Conservation (phyloP, 2,113 vertebrate genomes). For the Chinchilla lanigera region DNA sequence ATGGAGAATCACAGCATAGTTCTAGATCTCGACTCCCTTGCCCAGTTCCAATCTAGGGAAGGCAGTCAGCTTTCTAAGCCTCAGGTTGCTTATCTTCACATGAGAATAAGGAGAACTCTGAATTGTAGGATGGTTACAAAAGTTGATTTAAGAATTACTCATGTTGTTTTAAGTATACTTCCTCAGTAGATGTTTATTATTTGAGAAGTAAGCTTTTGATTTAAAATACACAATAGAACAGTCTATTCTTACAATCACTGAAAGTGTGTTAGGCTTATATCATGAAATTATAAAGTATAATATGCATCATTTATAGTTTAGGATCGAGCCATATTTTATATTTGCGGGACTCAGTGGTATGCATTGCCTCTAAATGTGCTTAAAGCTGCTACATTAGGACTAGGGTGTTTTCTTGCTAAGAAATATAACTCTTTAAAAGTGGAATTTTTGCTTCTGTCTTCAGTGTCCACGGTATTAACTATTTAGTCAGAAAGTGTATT, state of each 20-base stretch:
- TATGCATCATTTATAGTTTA: not conserved
- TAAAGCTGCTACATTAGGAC: not conserved
- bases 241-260: not conserved
- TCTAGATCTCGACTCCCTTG: not conserved
- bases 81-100: not conserved
- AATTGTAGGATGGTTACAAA: not conserved
- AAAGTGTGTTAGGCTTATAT: not conserved
- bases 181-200: not conserved
- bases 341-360: not conserved
- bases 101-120: not conserved
- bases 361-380: not conserved
- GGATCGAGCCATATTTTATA: not conserved
- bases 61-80: not conserved
- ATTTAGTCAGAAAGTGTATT: not conserved
- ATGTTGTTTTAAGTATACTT: not conserved
- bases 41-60: not conserved
- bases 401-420: not conserved
- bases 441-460: not conserved
- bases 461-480: not conserved
- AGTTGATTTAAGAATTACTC: not conserved
- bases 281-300: conserved; percentile 7
- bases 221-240: not conserved
- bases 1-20: not conserved
- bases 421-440: conserved; percentile 13
- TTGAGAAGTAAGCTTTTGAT: not conserved